Conservation (phyloP, 2,888 invertebrate species). For the Scaptomyza parva region DNA sequence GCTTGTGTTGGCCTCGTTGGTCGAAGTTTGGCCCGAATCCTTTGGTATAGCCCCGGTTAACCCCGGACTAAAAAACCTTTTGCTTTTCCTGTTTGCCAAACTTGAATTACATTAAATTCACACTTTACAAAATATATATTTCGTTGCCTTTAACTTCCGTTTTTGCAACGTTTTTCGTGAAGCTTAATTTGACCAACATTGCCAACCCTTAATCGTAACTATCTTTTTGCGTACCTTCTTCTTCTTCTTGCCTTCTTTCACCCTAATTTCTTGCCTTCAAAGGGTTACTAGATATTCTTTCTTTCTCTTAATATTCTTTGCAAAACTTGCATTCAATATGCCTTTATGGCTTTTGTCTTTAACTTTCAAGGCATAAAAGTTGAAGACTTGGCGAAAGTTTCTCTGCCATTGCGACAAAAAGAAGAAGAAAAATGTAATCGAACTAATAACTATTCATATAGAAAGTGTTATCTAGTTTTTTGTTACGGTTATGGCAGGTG, state of each 20-base stretch:
- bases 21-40: constrained; percentile 35
- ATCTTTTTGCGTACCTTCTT: constrained; percentile 10
- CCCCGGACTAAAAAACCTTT: constrained; percentile 34
- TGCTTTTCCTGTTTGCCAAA: constrained; percentile 45
- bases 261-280: constrained; percentile 10
- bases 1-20: background rate
- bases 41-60: constrained; percentile 44
- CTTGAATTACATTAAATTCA: constrained; percentile 67
- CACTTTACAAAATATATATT: constrained; percentile 45
- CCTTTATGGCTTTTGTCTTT: constrained; percentile 39
- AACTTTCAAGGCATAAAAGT: constrained; percentile 11
- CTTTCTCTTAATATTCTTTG: constrained; percentile 14
- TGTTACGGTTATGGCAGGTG: background rate
- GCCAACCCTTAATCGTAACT: constrained; percentile 17
- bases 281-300: constrained; percentile 8
- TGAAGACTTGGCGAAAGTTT: constrained; percentile 2
- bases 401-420: constrained; percentile 16
- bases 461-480: background rate
- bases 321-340: constrained; percentile 49
- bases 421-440: constrained; percentile 1
- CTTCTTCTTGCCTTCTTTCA: constrained; percentile 1
- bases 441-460: constrained; percentile 4
- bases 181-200: constrained; percentile 64
- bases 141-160: constrained; percentile 23
- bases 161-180: constrained; percentile 1